These are phyloP conservation scores for Thalassaphorura encarpata DNA, from an alignment of 1,140 invertebrate genomes.

Conservation along the genomic window DNA sequence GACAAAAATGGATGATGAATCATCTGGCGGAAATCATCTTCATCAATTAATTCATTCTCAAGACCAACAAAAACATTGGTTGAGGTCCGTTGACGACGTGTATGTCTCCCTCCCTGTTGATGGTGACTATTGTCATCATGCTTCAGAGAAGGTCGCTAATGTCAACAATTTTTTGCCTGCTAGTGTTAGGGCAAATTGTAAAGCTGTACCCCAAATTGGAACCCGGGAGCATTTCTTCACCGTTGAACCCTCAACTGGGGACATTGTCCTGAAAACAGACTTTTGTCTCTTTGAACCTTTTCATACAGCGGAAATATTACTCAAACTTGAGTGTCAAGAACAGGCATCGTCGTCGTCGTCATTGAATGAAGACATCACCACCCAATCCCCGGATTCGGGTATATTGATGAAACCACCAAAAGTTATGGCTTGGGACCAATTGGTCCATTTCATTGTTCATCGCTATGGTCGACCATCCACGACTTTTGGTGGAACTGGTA, in stretches of 20 bases:
- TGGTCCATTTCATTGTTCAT: conserved; percentile 31
- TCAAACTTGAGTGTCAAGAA: conserved; percentile 20
- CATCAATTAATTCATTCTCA: background rate
- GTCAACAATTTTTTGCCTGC: conserved; percentile 24
- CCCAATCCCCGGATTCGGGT: background rate
- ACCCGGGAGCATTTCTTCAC: conserved; percentile 23
- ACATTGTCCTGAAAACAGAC: conserved; percentile 26
- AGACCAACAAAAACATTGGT: background rate
- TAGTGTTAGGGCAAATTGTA: conserved; percentile 21
- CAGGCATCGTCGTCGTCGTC: background rate
- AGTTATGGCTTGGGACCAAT: conserved; percentile 31
- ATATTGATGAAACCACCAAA: conserved; percentile 9
- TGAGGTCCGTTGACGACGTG: conserved; percentile 28
- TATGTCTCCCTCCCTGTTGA: conserved; percentile 26
- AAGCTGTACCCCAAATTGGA: conserved; percentile 2
- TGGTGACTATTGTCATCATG: conserved; percentile 23
- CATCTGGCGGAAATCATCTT: background rate
- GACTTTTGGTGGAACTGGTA: background rate
- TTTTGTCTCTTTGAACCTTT: conserved; percentile 31
- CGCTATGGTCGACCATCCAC: conserved; percentile 2
- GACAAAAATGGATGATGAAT: background rate
- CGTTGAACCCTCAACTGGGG: conserved; percentile 18
- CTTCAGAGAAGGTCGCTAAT: conserved; percentile 25
- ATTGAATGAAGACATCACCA: too few relatives aligned
- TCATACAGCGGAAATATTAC: conserved; percentile 21